A percentile compares a stretch with the other conserved stretches of the same genome.
Evolutionary conservation across 2,888 invertebrate species (phyloP).

Genomic region (Smittia aterrima): DNA sequence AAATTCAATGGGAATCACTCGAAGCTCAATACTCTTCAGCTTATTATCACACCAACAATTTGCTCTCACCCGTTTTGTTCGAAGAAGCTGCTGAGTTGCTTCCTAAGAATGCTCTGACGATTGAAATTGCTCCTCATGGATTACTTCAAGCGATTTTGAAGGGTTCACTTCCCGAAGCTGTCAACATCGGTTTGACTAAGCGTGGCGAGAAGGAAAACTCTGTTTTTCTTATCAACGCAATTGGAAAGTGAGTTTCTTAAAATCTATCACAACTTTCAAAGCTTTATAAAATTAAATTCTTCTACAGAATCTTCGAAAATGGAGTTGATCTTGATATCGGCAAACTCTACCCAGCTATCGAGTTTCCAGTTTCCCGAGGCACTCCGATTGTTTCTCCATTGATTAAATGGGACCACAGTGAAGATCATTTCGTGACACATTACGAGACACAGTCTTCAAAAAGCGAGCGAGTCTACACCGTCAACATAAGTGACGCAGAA

Average conservation of each 20-base stretch:
- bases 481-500: conserved; percentile 64
- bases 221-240: conserved; percentile 51
- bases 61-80: conserved; percentile 61
- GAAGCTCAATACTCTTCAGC: conserved; percentile 67
- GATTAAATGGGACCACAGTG: conserved; percentile 83
- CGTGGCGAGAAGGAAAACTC: conserved; percentile 57
- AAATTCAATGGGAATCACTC: conserved; percentile 63
- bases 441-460: conserved; percentile 66
- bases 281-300: not conserved
- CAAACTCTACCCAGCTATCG: conserved; percentile 71
- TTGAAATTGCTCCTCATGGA: conserved; percentile 71
- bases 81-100: conserved; percentile 63
- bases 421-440: conserved; percentile 70
- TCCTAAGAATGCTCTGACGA: conserved; percentile 62
- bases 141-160: conserved; percentile 67
- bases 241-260: conserved; percentile 55
- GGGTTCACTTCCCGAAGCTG: conserved; percentile 58
- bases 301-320: conserved; percentile 66
- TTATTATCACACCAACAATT: conserved; percentile 85
- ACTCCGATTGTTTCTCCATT: conserved; percentile 82
- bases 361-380: conserved; percentile 80
- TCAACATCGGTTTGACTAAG: conserved; percentile 62
- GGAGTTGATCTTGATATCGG: conserved; percentile 74
- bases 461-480: conserved; percentile 62
- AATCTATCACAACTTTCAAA: not conserved